Evolutionary conservation across 2,888 invertebrate species (phyloP), one percentile per base, ranked within the genome.

Genomic region (Caenorhabditis auriculariae): DNA sequence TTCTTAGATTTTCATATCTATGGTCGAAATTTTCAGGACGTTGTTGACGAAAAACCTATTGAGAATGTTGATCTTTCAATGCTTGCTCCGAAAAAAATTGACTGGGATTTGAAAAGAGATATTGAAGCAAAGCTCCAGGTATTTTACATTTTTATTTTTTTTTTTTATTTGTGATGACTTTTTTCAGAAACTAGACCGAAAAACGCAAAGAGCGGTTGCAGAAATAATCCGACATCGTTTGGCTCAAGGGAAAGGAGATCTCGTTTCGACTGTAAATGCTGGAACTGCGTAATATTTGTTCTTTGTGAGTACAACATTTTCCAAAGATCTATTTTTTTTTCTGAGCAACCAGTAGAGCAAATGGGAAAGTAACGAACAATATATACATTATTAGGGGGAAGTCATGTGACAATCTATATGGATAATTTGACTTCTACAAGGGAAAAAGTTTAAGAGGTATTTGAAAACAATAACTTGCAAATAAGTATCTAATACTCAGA

Each of bases 201-300:
- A 91, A 77, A 96, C 96, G 27, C 93, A 95, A 80, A 89, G 90
- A 81, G 91, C 95, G 0, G 95, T 98, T 67, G 94, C 93, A 0
- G 94, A 95, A 84, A 85, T 96, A 2, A 95, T 96, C 53, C 70
- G 79, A 45, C 51, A 69, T 47, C 64, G 71, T 4, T 41, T 71
- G 21, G 55, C 58, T 7, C 64, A 71, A 46, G 66, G 67, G 32
- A 63, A 63, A 46, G 66, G 63, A 7, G 71, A 71, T 66, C 64
- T 71, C 43, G 68, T 60, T 2, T 45, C 52, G 28, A 55, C 68
- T 15, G 67, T 71, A n/a, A 66, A 67, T 29, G 24, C 58, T 29
- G 56, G 44, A 2, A 46, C 35, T 6, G 7, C 43, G 19, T 55
- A 27, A 55, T 17, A n/a, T 12, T 50, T 32, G 35, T 12, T 9